Evolutionary conservation across 2,888 invertebrate genomes (phyloP), one percentile per base, ranked within the genome.

Genomic region (Aphidius colemani): DNA sequence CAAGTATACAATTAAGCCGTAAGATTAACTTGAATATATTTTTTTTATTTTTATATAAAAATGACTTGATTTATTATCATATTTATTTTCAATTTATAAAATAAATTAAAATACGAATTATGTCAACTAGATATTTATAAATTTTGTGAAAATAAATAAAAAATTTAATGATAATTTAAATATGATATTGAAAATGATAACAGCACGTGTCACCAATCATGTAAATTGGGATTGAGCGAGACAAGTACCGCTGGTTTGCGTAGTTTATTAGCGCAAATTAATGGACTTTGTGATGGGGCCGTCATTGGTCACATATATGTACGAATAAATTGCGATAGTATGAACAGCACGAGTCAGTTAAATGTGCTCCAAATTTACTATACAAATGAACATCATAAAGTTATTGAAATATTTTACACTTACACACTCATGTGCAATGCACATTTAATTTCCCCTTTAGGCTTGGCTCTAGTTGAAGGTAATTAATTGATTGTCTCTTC

Each of bases 211-310:
- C 43, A 13, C 39, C 45, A 18, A 53, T 53, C 53, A 61, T 30
- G 45, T 61, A 48, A 55, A 56, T 57, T 18, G 1, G 13, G 60
- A 61, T 55, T 55, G 59, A 11, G 44, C n/a, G 55, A n/a, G 30
- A 30, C 57, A 51, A 59, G 63, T 64, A 30, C 59, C 46, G 9
- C 13, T 53, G 64, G 67, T 70, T 71, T 68, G 65, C 66, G 61
- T 43, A 53, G 71, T 74, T 76, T 72, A 76, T 77, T 72, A 72
- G 71, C 69, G 67, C 69, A 73, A 74, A 78, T 78, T 77, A 76
- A 77, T 76, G 74, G 73, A 75, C 75, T 75, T 68, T 63, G 67
- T 56, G 65, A 69, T 66, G 69, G 66, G 64, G 64, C 66, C 45
- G 18, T 46, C 40, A 53, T 46, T 39, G 41, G 43, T 11, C 40